Evolutionary conservation across 1,140 invertebrate genomes (phyloP).

Genomic region (Aphis gossypii): DNA sequence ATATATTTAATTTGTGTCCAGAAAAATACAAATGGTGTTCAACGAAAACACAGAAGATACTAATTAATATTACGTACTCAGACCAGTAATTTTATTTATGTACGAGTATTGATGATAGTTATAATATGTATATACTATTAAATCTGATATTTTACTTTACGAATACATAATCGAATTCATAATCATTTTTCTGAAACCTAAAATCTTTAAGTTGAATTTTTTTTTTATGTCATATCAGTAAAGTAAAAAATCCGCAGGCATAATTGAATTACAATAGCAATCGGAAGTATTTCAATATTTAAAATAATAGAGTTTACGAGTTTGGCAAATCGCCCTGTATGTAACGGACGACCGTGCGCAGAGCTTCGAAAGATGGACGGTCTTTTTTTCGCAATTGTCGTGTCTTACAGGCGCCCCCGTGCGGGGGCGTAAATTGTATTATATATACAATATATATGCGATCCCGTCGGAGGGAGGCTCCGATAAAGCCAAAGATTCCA

Average conservation of each 20-base stretch:
- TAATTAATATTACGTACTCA: too few species aligned
- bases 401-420: not conserved
- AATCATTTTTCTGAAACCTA: not conserved
- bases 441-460: not conserved
- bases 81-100: too few species aligned
- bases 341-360: not conserved
- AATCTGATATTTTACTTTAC: too few species aligned
- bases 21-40: not conserved
- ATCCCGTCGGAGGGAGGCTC: not conserved
- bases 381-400: not conserved
- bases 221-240: not conserved
- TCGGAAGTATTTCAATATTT: too few species aligned
- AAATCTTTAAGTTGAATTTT: not conserved
- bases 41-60: too few species aligned
- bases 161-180: too few species aligned
- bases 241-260: not conserved
- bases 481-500: slow-evolving; percentile 9
- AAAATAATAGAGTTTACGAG: too few species aligned
- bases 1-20: not conserved
- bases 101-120: too few species aligned
- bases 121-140: too few species aligned
- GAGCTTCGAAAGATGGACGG: not conserved
- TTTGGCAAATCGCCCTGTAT: too few species aligned
- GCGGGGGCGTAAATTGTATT: not conserved
- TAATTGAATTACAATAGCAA: not conserved